Evolutionary conservation across 2,797 vertebrate species (phyloP).

Genomic region (Paramormyrops hopkinsi): DNA sequence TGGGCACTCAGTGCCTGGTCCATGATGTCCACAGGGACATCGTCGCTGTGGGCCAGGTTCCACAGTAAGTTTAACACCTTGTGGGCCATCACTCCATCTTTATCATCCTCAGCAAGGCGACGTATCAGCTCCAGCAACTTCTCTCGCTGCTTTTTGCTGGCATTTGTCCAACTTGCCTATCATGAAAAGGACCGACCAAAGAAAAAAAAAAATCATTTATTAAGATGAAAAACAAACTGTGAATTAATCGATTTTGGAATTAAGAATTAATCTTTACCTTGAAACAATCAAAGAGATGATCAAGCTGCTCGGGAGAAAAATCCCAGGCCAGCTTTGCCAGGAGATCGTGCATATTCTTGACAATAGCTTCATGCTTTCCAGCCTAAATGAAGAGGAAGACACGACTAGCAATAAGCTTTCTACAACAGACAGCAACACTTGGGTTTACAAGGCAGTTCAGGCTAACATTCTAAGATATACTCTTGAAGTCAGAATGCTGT

Average conservation of each 20-base stretch:
- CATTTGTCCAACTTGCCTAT: slow-evolving; percentile 98
- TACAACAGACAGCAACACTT: not conserved
- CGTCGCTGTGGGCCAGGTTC: slow-evolving; percentile 98
- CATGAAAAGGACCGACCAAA: not conserved
- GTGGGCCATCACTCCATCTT: slow-evolving; percentile 98
- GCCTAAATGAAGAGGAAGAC: slow-evolving; percentile 59
- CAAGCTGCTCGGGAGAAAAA: slow-evolving; percentile 97
- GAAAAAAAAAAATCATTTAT: not conserved
- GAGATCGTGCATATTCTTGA: slow-evolving; percentile 97
- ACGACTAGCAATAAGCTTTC: not conserved
- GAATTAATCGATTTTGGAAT: not conserved
- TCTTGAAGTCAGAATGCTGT: not conserved
- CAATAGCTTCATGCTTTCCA: slow-evolving; percentile 98
- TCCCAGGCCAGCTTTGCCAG: slow-evolving; percentile 98
- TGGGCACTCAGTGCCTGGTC: slow-evolving; percentile 98
- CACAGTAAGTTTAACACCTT: slow-evolving; percentile 96
- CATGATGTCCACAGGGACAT: slow-evolving; percentile 99
- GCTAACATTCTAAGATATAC: not conserved
- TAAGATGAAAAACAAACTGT: not conserved
- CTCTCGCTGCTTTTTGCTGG: slow-evolving; percentile 98
- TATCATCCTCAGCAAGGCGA: slow-evolving; percentile 95
- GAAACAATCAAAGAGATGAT: slow-evolving; percentile 98
- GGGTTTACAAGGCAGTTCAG: not conserved
- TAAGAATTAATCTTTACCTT: slow-evolving; percentile 68
- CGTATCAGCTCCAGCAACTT: slow-evolving; percentile 93